Evolutionary conservation across 2,797 vertebrate species (phyloP), one percentile per base, ranked within the genome.

Genomic region (Lithobates pipiens): DNA sequence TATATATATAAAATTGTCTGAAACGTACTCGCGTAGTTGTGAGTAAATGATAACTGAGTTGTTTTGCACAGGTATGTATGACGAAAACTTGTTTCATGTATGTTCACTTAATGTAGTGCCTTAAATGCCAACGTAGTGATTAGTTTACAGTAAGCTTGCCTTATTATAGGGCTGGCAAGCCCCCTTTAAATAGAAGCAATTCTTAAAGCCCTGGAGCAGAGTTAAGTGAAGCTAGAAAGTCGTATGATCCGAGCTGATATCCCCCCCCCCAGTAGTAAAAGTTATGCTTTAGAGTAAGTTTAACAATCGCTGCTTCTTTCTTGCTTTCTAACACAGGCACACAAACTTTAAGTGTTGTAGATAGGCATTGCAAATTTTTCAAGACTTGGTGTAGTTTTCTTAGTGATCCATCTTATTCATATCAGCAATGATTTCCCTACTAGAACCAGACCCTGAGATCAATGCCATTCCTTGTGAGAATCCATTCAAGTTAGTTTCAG

Each of bases 61-160:
- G 94, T 95, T 96, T 95, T 96, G 95, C 95, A 96, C 95, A 96
- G 94, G 95, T 95, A 94, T 96, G 94, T 95, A 94, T 95, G 95
- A 93, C 94, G 94, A 94, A 63, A 44, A 73, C 50, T 94, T 92
- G 93, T 95, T 93, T 91, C 91, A 90, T 93, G 93, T 94, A 83
- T 87, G 93, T 92, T 90, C 90, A 91, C 92, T 93, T 93, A 93
- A 95, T 94, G 95, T 95, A 96, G 95, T 96, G 95, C 95, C 95
- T 96, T 96, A 96, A 94, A 93, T 94, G 94, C 95, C 93, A 90
- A 94, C 88, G 93, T 95, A 95, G 95, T 95, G 94, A 94, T 89
- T 94, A 93, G 95, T 95, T 95, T 95, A 95, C 95, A 95, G 94
- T 94, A 94, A 93, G 94, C 95, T 95, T 95, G 94, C 94, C 95